Conservation (phyloP, 1,140 invertebrate species). For the Aphelenchoides besseyi region DNA sequence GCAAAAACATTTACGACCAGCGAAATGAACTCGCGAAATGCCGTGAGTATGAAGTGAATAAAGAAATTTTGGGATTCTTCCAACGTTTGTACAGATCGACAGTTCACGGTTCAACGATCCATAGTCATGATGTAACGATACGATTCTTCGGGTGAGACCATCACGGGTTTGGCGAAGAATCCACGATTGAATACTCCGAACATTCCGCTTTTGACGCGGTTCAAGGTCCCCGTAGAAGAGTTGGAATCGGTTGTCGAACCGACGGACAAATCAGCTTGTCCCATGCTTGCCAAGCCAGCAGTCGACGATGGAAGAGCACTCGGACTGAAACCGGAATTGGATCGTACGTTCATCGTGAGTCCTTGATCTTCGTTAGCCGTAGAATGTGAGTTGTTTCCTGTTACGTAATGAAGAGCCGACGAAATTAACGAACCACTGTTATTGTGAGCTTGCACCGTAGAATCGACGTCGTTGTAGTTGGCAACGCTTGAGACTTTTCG, state of each 20-base stretch:
- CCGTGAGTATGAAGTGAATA: background rate
- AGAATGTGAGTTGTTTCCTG: background rate
- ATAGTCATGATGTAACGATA: slow-evolving; percentile 28
- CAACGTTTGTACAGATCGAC: too few species aligned
- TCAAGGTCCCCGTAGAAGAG: background rate
- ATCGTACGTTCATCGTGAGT: background rate
- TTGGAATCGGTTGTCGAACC: background rate
- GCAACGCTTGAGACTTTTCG: slow-evolving; percentile 18
- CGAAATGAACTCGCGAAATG: background rate
- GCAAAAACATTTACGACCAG: too few species aligned
- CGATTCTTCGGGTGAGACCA: slow-evolving; percentile 11
- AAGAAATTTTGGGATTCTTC: too few species aligned
- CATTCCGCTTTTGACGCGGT: slow-evolving; percentile 13
- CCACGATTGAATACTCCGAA: slow-evolving; percentile 25
- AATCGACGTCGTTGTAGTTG: slow-evolving; percentile 14
- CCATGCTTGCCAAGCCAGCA: background rate
- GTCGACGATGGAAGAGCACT: slow-evolving; percentile 11
- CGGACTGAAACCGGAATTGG: background rate
- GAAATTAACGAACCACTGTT: slow-evolving; percentile 5
- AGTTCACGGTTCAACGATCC: background rate
- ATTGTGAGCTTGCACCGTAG: background rate
- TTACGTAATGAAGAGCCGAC: slow-evolving; percentile 10
- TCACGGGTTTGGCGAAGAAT: slow-evolving; percentile 30
- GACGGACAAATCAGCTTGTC: background rate
- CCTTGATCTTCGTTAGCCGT: slow-evolving; percentile 1